Evolutionary conservation across 92 coral and sea anemone species (phyloP), one percentile per base, ranked within the genome.

Genomic region (Parazoanthus swiftii): DNA sequence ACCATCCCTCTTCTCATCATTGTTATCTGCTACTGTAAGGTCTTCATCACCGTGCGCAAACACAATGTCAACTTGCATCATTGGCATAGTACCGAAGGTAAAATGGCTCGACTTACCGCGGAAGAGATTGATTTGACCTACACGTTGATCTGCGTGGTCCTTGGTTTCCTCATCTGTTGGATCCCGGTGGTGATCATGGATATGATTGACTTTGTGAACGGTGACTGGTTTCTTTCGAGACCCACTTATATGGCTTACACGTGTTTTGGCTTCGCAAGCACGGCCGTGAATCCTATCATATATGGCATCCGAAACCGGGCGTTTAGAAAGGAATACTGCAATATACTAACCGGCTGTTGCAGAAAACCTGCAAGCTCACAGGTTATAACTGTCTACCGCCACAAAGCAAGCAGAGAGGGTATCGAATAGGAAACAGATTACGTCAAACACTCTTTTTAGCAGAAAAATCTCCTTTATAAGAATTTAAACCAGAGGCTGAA

Each of bases 211-310:
- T 91, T 93, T 88, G 77, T 89, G 15, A 93, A 91, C 73, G 91
- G 82, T 16, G 94, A 90, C 89, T 93, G 94, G 94, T 79, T 89
- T 73, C 92, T 93, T 16, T 77, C 91, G 15, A 83, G 95, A 35
- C 92, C 85, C 82, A 89, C 77, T 10, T 93, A 93, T 39, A 81
- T 89, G 84, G 88, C 91, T 26, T 93, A 93, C 89, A 58, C 90
- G n/a, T 93, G 94, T 86, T 91, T 91, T 68, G 94, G 94, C 43
- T 91, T 54, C 68, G 81, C 92, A 50, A 91, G 94, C 80, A 88
- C 95, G 21, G 89, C 95, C 42, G 72, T 90, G 51, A 46, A 46
- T 9, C 51, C 51, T 46, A 37, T 93, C 84, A 91, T 93, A 20
- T 93, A 93, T 86, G 96, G 94, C 15, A 86, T 93, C 79, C 88